Conservation (phyloP, 2,113 vertebrate species). For the Sphyrna mokarran region DNA sequence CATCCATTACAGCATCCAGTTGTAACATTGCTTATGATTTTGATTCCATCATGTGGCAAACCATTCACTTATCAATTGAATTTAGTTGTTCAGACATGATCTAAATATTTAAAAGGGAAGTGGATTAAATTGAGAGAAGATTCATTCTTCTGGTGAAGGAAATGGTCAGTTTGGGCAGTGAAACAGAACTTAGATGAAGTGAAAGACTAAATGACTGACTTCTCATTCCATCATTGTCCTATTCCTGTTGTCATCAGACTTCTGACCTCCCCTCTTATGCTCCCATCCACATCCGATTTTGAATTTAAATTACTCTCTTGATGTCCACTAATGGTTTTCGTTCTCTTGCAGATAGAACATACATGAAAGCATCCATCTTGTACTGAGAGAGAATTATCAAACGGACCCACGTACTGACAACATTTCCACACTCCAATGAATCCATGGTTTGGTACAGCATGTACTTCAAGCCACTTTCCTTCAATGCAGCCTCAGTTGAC, state of each 20-base stretch:
- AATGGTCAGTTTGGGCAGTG: background rate
- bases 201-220: background rate
- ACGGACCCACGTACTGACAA: conserved; percentile 27
- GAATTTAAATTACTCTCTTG: background rate
- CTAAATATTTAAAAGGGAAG: background rate
- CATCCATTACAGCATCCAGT: background rate
- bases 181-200: background rate
- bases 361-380: conserved; percentile 68
- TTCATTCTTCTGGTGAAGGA: background rate
- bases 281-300: background rate
- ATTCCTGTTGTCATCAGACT: background rate
- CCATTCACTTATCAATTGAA: background rate
- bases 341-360: conserved; percentile 54
- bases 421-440: conserved; percentile 16
- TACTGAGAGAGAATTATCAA: conserved; percentile 55
- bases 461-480: conserved; percentile 24
- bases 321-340: background rate
- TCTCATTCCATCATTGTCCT: background rate
- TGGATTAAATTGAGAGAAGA: background rate
- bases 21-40: background rate
- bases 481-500: conserved; percentile 8
- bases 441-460: conserved; percentile 11
- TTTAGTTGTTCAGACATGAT: background rate
- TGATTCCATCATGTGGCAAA: background rate
- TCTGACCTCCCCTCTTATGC: background rate